Evolutionary conservation across 2,113 vertebrate genomes (phyloP), one percentile per base, ranked within the genome.

Genomic region (Malurus alboscapulatus): DNA sequence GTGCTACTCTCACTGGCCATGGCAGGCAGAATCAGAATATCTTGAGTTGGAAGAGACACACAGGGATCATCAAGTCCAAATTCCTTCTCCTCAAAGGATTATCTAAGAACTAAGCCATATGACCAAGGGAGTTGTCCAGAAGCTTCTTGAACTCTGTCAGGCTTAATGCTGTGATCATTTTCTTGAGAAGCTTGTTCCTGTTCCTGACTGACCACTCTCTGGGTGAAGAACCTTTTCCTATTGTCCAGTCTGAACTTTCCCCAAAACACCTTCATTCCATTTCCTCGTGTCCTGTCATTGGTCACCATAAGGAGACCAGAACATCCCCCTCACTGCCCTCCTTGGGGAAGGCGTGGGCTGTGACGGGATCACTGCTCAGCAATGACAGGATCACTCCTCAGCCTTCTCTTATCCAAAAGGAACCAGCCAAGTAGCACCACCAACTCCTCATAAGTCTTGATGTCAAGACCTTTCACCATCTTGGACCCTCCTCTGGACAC

Each of bases 221-320:
- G 7, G 10, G 7, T 32, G 26, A 73, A 80, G 29, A 84, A 22
- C 1, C 3, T 7, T 67, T 59, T 76, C 19, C 44, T 65, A 24
- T 18, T 8, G 6, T 57, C 30, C 5, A 4, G 0, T 47, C 15
- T 59, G 44, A 80, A 34, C 6, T 58, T 68, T 24, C 40, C 8
- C 22, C 36, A 15, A 38, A 0, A 0, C 12, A 83, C 11, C 5
- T 63, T 55, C 48, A 59, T 72, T 67, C 20, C 6, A 17, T 54
- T 83, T 67, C 34, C 63, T 40, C 0, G 0, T n/a, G 13, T 75
- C 27, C 17, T 29, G 0, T 57, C 5, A 2, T 0, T 42, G 32
- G 26, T 72, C 38, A 63, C 18, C 16, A 58, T 17, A 73, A 75
- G 20, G 30, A 75, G 20, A 72, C 14, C 44, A 76, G 15, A 5